Conservation (phyloP, 2,888 invertebrate species). For the Cheilosia urbana region DNA sequence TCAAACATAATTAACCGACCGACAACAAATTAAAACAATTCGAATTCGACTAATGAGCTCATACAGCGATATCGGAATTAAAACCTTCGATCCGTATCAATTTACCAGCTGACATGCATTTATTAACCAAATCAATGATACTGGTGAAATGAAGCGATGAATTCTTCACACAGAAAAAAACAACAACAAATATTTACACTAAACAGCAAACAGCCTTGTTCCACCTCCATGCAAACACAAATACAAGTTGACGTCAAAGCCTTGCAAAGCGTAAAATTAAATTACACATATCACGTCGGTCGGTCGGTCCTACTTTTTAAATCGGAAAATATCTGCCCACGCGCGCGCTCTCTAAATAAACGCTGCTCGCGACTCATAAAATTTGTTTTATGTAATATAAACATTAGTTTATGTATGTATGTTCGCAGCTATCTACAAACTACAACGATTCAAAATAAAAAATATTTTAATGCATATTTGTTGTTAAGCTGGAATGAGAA, state of each 20-base stretch:
- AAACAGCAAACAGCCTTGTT: neutral
- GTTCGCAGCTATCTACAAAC: neutral
- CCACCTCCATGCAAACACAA: slow-evolving; percentile 19
- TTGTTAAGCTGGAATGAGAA: slow-evolving; percentile 6
- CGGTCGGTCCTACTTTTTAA: neutral
- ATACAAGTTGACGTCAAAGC: slow-evolving; percentile 36
- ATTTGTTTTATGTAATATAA: slow-evolving; percentile 23
- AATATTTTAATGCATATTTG: slow-evolving; percentile 30
- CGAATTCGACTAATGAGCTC: neutral
- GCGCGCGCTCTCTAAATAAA: slow-evolving; percentile 48
- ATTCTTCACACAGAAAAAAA: neutral
- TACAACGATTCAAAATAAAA: slow-evolving; percentile 16
- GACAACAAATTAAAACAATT: slow-evolving; percentile 2
- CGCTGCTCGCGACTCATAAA: slow-evolving; percentile 65
- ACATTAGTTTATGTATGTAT: slow-evolving; percentile 19
- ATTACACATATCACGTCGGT: neutral
- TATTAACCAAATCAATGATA: neutral
- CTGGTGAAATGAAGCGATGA: slow-evolving; percentile 12
- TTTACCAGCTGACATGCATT: neutral
- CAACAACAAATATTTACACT: neutral
- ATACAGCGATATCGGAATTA: neutral
- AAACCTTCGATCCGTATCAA: slow-evolving; percentile 1
- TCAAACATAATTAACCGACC: slow-evolving; percentile 2
- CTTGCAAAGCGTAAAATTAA: slow-evolving; percentile 16
- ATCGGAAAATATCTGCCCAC: slow-evolving; percentile 36